Evolutionary conservation across 2,113 vertebrate species (phyloP), one percentile per base, ranked within the genome.

Genomic region (Marmota monax): DNA sequence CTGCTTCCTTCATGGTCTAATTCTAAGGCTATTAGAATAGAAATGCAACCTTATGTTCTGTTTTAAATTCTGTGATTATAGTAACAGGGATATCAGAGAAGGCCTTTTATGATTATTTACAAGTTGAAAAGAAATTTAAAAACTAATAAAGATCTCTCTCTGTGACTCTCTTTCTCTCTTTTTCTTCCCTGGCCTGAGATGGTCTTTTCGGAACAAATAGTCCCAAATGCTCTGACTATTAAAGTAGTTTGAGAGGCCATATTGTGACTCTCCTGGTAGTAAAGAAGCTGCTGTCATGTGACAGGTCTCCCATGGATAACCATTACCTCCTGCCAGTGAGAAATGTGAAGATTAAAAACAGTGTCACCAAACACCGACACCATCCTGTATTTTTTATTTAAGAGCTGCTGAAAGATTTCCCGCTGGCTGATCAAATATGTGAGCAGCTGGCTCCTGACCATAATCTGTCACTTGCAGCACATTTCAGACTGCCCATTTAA

Each of bases 321-420:
- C 25, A 93, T 96, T 98, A 97, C 90, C 74, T 97, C 51, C 56
- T 98, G 93, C 96, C 96, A 98, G 39, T 94, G 85, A 98, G 32
- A 97, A 96, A 34, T 77, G 45, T 92, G 83, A 96, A 98, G 90
- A 97, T 95, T 95, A 97, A 97, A 98, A 98, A 85, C 61, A 96
- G 27, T 95, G 56, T 93, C 91, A 96, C 96, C 97, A 97, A 98
- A 98, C 83, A 95, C 39, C 4, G 92, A 37, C 39, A 90, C 13
- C 37, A 88, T 89, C 29, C 32, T 96, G 48, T 96, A 92, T 85
- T 93, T 97, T 98, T 97, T 97, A 94, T 96, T 79, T 69, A 42
- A 79, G 48, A 88, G 95, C 34, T 93, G 93, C 92, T 92, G 7
- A 22, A 97, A 97, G 70, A 92, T 96, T 97, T 98, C 85, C 84